Base-by-base conservation (phyloP, 2,888 invertebrate genomes). In the Cataglyphis altisquamis region DNA sequence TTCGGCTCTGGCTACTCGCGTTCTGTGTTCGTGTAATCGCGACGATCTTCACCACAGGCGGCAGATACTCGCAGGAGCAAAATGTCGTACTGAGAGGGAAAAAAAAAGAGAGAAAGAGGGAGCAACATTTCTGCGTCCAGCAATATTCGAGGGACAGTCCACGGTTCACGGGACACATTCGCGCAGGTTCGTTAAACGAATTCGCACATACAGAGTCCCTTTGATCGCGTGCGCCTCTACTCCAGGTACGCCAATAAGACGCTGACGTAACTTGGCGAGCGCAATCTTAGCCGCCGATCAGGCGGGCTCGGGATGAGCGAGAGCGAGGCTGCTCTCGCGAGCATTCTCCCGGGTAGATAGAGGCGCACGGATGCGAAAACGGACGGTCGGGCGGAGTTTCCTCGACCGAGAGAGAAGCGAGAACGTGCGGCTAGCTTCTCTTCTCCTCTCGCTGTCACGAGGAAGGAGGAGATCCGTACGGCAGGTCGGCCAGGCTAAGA, bases 281-380 rank as follows among this genome's bases (percentile, higher is more conserved):
- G 90, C 92, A 93, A 94, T 94, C 94, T 93, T 83, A 86, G 89
- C 90, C 90, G 91, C 89, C 92, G 92, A 93, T 94, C 94, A 87
- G 91, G 90, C 88, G 86, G 90, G 89, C 88, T 25, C 18, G 64
- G 73, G 29, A 78, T 57, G 77, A 78, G 73, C 77, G 72, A 45
- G 41, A 36, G 39, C 41, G 48, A 21, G 72, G 41, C n/a, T 52
- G 67, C 82, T 84, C 85, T 88, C 84, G 68, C 60, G 78, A 67
- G 62, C 52, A 72, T 62, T 78, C 78, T 60, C 78, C 39, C 60
- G 12, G 36, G n/a, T 78, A 57, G 78, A 81, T 74, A 48, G 81
- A 81, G 63, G 78, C 25, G 52, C 63, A 63, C 29, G 55, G 25
- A 64, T 57, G 41, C 29, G 32, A 62, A 80, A 41, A 74, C 36